Conservation (phyloP, 1,140 invertebrate species). For the Watersipora subatra region DNA sequence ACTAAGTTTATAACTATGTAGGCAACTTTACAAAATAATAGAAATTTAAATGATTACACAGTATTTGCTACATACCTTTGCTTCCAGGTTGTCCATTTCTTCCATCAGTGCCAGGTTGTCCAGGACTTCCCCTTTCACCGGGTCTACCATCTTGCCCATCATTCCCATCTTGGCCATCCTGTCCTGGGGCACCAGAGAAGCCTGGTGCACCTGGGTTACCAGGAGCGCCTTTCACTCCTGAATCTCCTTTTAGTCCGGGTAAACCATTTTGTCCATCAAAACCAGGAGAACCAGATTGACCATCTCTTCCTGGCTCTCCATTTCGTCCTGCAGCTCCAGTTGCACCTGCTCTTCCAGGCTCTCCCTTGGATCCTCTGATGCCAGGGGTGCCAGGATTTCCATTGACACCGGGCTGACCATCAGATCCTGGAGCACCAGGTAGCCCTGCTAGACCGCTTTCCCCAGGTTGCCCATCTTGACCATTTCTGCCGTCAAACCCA, state of each 20-base stretch:
- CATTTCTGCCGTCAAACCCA: background rate
- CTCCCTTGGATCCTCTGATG: background rate
- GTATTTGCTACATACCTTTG: too few relatives aligned
- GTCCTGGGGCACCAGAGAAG: background rate
- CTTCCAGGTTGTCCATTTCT: background rate
- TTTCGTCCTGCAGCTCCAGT: background rate
- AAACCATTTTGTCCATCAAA: background rate
- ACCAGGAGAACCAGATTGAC: background rate
- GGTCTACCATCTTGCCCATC: background rate
- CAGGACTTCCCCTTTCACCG: background rate
- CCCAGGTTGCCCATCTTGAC: constrained; percentile 1
- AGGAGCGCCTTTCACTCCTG: background rate
- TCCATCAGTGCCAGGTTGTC: constrained; percentile 5
- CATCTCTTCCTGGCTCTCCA: background rate
- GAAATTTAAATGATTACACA: too few relatives aligned
- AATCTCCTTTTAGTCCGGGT: background rate
- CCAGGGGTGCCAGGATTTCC: background rate
- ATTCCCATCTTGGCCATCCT: background rate
- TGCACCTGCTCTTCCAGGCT: constrained; percentile 5
- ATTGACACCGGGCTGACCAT: background rate
- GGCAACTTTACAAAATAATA: too few relatives aligned
- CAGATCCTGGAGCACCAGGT: background rate
- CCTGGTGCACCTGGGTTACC: background rate
- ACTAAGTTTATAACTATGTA: too few relatives aligned
- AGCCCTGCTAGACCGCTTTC: background rate